Evolutionary conservation across 1,140 invertebrate genomes (phyloP), one percentile per base, ranked within the genome.

Genomic region (Manduca sexta): DNA sequence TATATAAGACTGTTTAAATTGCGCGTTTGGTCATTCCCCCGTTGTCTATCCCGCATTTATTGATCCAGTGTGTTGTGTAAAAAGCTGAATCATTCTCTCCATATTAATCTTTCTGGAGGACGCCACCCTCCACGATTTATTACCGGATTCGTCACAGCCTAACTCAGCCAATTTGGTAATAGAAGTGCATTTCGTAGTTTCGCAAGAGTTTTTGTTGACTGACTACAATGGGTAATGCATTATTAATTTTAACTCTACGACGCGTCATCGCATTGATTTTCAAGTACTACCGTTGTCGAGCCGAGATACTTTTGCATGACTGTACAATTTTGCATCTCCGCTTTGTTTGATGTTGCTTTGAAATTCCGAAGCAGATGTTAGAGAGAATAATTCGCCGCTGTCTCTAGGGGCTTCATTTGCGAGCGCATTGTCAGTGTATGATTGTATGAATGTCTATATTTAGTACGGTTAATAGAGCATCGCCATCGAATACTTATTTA

Each of bases 51-150:
- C 49, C 56, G 21, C 35, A 45, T n/a, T 54, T 55, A 62, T 60
- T 56, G 63, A 66, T 69, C 56, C 66, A 49, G 43, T 59, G 54
- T 50, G 34, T 59, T 61, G 31, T 11, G 44, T 35, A 58, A 68
- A 57, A 49, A 49, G 71, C 71, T 38, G 16, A 54, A 49, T 81
- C 75, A 81, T 46, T 53, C 38, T 2, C 11, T 41, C 46, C 56
- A 45, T 62, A 79, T 79, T 70, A 77, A 78, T 77, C 70, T 74
- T 52, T 51, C 18, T 45, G 54, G 52, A 45, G 50, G 39, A 44
- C 8, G 17, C 42, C 45, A 44, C 34, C 51, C 37, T 48, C 50
- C 29, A 13, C 31, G 48, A 46, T 58, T 56, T 52, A 59, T 73
- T 60, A 52, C 47, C 26, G 52, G 53, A 74, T 77, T 77, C 64